These are phyloP conservation scores for Bruchidius siliquastri DNA, from an alignment of 2,888 invertebrate species.

Conservation along the genomic window DNA sequence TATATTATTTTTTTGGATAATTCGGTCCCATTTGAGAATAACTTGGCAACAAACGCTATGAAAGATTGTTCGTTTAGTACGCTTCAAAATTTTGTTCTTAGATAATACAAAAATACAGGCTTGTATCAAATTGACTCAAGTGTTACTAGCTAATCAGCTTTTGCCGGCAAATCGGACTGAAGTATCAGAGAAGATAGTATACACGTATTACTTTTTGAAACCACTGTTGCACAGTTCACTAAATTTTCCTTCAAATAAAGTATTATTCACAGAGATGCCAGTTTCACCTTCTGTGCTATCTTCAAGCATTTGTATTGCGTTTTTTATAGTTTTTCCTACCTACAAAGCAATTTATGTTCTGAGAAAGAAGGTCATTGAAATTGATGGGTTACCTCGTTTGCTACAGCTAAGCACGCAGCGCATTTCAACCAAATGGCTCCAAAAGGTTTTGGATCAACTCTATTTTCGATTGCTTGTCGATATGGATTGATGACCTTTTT, in stretches of 20 bases:
- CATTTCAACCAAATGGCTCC: conserved; percentile 32
- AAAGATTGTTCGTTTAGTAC: too few species aligned
- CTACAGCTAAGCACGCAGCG: conserved; percentile 31
- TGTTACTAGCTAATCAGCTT: too few species aligned
- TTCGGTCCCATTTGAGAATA: too few species aligned
- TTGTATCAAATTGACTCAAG: too few species aligned
- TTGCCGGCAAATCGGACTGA: too few species aligned
- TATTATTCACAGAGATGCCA: conserved; percentile 17
- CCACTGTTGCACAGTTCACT: conserved; percentile 24
- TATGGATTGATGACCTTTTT: conserved; percentile 34
- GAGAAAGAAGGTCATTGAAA: not conserved
- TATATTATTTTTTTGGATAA: too few species aligned
- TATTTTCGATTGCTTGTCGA: conserved; percentile 24
- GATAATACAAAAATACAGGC: too few species aligned
- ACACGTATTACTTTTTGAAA: conserved; percentile 33
- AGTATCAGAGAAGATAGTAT: too few species aligned
- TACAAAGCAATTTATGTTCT: conserved; percentile 7
- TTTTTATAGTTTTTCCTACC: conserved; percentile 25
- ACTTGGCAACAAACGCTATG: too few species aligned
- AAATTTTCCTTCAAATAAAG: conserved; percentile 18
- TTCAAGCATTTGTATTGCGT: conserved; percentile 17
- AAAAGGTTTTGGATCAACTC: conserved; percentile 30
- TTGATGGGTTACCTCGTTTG: conserved; percentile 23
- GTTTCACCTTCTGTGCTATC: conserved; percentile 10
- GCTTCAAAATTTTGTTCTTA: too few species aligned